phyloP scores from a whole-genome alignment of 2,888 invertebrate species.

The Eupithecia centaureata region DNA sequence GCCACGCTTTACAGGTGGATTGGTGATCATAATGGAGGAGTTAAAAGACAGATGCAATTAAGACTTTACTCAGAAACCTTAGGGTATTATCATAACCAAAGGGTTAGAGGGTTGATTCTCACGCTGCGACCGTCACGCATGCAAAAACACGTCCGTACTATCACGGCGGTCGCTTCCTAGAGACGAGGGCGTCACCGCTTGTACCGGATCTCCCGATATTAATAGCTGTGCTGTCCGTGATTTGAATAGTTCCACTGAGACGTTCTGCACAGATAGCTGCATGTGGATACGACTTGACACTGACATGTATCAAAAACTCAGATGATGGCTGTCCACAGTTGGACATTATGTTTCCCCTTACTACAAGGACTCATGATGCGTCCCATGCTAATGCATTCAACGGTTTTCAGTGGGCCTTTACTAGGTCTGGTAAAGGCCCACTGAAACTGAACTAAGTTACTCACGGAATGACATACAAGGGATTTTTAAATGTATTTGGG shows the following conservation, averaged over 20 bases:
- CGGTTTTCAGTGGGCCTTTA: too few relatives aligned
- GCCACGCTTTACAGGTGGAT: background rate
- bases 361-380: too few relatives aligned
- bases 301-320: background rate
- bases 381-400: too few relatives aligned
- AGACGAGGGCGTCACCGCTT: background rate
- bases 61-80: too few relatives aligned
- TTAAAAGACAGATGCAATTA: too few relatives aligned
- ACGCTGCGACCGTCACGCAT: background rate
- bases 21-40: background rate
- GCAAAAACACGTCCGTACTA: background rate
- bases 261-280: conserved; percentile 40
- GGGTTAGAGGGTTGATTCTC: too few relatives aligned
- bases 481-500: too few relatives aligned
- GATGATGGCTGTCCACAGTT: background rate
- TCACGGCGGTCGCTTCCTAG: background rate
- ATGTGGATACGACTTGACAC: conserved; percentile 38
- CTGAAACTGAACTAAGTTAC: too few relatives aligned
- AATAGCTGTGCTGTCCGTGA: conserved; percentile 66
- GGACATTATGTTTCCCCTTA: too few relatives aligned
- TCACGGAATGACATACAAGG: too few relatives aligned
- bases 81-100: too few relatives aligned
- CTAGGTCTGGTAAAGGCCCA: too few relatives aligned
- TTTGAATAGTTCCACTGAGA: conserved; percentile 68
- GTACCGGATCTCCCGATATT: conserved; percentile 55